Evolutionary conservation across 2,888 invertebrate genomes (phyloP).

Genomic region (Dryobotodes eremita): DNA sequence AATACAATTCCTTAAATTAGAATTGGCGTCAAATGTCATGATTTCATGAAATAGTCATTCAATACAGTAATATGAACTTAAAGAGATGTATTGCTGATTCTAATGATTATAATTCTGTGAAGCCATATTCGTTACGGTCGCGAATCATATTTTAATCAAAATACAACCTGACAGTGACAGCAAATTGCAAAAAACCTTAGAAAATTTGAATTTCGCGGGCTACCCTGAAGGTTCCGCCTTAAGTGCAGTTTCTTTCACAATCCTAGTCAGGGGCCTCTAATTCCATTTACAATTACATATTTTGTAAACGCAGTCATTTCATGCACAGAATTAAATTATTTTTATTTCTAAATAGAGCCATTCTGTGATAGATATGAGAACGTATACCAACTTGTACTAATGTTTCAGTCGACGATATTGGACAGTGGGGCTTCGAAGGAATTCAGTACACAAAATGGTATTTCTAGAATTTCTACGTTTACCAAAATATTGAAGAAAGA

Average conservation of each 20-base stretch:
- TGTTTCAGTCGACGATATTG: slow-evolving; percentile 65
- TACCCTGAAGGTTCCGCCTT: no score
- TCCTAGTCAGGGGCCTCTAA: slow-evolving; percentile 31
- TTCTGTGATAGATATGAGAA: slow-evolving; percentile 73
- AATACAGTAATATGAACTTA: no score
- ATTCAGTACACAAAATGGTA: slow-evolving; percentile 50
- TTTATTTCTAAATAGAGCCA: slow-evolving; percentile 53
- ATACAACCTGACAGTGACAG: no score
- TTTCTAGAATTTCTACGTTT: slow-evolving; percentile 47
- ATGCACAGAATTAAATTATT: slow-evolving; percentile 47
- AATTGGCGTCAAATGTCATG: no score
- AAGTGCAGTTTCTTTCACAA: slow-evolving; percentile 20
- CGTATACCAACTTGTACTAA: slow-evolving; percentile 73
- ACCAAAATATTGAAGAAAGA: slow-evolving; percentile 44
- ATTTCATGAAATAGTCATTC: no score
- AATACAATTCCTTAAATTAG: no score
- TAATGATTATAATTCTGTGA: no score
- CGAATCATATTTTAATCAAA: no score
- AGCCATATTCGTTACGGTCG: no score
- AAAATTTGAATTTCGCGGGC: no score
- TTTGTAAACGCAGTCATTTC: slow-evolving; percentile 48
- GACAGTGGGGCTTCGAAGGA: slow-evolving; percentile 23
- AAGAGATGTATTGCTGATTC: no score
- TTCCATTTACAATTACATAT: slow-evolving; percentile 50
- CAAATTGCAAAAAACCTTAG: no score